Evolutionary conservation across 2,888 invertebrate genomes (phyloP), one percentile per base, ranked within the genome.

Genomic region (Galerucella calmariensis): DNA sequence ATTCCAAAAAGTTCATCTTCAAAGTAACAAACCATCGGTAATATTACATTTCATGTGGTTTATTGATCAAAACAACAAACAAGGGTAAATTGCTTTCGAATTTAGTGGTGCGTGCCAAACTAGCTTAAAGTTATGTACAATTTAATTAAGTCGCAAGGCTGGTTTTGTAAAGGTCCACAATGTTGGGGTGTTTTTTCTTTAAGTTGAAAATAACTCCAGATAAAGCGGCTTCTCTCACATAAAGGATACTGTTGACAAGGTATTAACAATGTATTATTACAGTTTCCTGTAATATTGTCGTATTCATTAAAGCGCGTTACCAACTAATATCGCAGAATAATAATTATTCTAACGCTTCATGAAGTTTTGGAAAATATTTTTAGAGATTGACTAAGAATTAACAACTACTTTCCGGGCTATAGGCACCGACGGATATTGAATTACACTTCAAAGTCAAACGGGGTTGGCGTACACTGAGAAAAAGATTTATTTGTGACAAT

Each of bases 21-120:
- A 51, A 51, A 51, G 51, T n/a, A 6, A 51, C 14, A 4, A 51
- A 3, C 27, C 1, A 51, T 6, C 51, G 44, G 59, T 44, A 41
- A 46, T 44, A 68, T 9, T 68, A 44, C 41, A 68, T 68, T 68
- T 68, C 41, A 59, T 68, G 59, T 44, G 58, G 59, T 44, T 68
- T 68, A 68, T 68, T 68, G 59, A 68, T 68, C 58, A 68, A 68
- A 68, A 68, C 59, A 68, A 68, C 68, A 68, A 68, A n/a, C 51
- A 51, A n/a, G 51, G 51, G 68, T 59, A 68, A 68, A 68, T 44
- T 58, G 24, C 68, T 68, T 59, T 20, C 14, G 59, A 59, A 44
- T 59, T 59, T 41, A 68, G 44, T 58, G 68, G 68, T 68, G 68
- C 59, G 58, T 68, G 68, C 58, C 68, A 68, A 68, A 68, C 59